A percentile compares a stretch with the other conserved stretches of the same genome.
phyloP scores from a whole-genome alignment of 2,797 vertebrate species.

The Amblyopsis hoosieri region DNA sequence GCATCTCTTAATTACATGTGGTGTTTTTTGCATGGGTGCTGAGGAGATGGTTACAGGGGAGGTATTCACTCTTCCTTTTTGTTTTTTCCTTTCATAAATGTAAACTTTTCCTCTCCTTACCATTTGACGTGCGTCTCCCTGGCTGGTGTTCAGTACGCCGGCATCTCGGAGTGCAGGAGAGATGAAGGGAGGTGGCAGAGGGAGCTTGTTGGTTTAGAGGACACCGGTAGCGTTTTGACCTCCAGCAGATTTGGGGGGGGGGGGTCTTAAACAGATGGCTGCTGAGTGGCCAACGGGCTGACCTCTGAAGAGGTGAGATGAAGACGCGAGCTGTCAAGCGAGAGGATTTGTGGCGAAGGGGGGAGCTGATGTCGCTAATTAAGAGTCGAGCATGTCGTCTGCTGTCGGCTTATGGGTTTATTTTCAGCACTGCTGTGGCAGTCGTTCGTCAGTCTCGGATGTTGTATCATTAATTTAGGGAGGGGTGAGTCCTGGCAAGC shows the following conservation, averaged over 20 bases:
- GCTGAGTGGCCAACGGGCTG: conserved; percentile 8
- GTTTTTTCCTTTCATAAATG: too few relatives aligned
- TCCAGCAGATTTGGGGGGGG: conserved; percentile 58
- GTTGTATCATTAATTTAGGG: conserved; percentile 25
- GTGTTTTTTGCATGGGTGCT: too few relatives aligned
- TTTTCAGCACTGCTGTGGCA: conserved; percentile 17
- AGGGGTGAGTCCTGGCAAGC: not conserved
- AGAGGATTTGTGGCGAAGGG: not conserved
- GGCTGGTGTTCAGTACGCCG: conserved; percentile 41
- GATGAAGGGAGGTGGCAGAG: not conserved
- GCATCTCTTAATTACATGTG: too few relatives aligned
- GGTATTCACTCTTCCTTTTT: too few relatives aligned
- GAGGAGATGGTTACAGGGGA: too few relatives aligned
- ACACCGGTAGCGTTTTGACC: conserved; percentile 60
- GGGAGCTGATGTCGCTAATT: conserved; percentile 31
- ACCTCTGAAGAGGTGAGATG: conserved; percentile 41
- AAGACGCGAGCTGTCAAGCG: conserved; percentile 32
- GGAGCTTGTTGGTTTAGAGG: conserved; percentile 16
- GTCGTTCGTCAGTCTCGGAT: conserved; percentile 28
- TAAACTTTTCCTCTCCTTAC: too few relatives aligned
- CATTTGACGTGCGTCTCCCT: not conserved
- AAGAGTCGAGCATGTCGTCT: conserved; percentile 21
- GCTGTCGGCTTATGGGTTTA: conserved; percentile 24
- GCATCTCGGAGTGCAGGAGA: conserved; percentile 18
- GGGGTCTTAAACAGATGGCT: conserved; percentile 69